Conservation (phyloP, 2,888 invertebrate species). For the Antitype chi region DNA sequence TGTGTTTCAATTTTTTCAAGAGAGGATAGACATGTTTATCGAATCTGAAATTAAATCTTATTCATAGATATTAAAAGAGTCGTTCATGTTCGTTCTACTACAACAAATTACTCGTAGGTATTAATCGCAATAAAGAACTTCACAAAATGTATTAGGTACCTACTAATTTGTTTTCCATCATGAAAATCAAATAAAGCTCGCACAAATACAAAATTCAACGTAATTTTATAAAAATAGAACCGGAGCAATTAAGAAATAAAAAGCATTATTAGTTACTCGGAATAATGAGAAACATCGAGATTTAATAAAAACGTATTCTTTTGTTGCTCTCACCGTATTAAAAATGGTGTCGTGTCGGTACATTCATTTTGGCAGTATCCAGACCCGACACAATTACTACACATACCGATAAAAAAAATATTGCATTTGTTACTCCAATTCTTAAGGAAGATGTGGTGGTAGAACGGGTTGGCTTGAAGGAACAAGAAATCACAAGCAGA, state of each 20-base stretch:
- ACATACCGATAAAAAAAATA: background rate
- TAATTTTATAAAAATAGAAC: constrained; percentile 24
- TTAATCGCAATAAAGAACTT: background rate
- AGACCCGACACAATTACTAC: background rate
- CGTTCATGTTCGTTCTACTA: background rate
- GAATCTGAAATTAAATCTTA: background rate
- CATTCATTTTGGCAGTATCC: background rate
- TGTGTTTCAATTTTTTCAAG: no score
- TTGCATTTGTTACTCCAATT: no score
- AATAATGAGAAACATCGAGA: constrained; percentile 23
- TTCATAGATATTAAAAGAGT: background rate
- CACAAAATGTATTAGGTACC: constrained; percentile 1
- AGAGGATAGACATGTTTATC: no score
- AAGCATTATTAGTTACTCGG: constrained; percentile 24
- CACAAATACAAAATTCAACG: constrained; percentile 10
- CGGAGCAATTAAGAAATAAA: constrained; percentile 25
- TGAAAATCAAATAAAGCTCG: background rate
- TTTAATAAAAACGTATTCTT: constrained; percentile 48
- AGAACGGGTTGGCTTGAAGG: no score
- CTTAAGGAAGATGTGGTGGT: no score
- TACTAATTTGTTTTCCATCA: background rate
- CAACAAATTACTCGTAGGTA: background rate
- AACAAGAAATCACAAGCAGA: no score
- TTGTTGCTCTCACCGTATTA: constrained; percentile 25
- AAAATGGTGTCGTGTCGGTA: constrained; percentile 33